phyloP scores from a whole-genome alignment of 2,888 invertebrate species.

The Augochlorella aurata region DNA sequence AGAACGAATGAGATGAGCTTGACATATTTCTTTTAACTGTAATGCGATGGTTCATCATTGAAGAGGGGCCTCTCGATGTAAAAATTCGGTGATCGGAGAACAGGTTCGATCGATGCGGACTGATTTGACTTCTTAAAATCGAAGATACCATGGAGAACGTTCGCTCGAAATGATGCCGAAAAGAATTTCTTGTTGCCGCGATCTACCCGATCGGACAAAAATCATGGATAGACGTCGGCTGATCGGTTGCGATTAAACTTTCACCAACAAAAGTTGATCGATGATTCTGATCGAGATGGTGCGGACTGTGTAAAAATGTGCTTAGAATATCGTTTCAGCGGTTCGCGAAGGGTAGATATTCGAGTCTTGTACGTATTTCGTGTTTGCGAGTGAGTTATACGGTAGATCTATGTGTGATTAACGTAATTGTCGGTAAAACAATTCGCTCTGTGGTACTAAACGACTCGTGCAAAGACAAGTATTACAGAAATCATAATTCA shows the following conservation, averaged over 20 bases:
- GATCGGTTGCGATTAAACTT: slow-evolving; percentile 3
- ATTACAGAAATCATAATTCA: background rate
- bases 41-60: background rate
- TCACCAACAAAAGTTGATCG: slow-evolving; percentile 4
- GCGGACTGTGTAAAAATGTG: slow-evolving; percentile 51
- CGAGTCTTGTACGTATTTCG: slow-evolving; percentile 53
- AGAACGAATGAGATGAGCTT: slow-evolving; percentile 12
- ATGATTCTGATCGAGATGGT: slow-evolving; percentile 25
- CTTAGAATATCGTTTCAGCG: slow-evolving; percentile 59
- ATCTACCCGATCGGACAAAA: background rate
- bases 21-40: background rate
- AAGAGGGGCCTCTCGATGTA: slow-evolving; percentile 31
- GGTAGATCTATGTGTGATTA: slow-evolving; percentile 30
- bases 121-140: slow-evolving; percentile 15
- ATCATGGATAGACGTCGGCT: background rate
- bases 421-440: background rate
- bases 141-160: background rate
- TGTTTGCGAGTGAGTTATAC: slow-evolving; percentile 30
- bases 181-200: background rate
- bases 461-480: background rate
- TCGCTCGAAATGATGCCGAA: background rate
- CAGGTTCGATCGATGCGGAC: slow-evolving; percentile 19
- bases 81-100: slow-evolving; percentile 42
- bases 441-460: background rate
- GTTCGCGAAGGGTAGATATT: slow-evolving; percentile 34